Percentiles rank a stretch among this genome's conserved stretches.
phyloP scores from a whole-genome alignment of 2,113 vertebrate genomes.

The Marmota flaviventris region DNA sequence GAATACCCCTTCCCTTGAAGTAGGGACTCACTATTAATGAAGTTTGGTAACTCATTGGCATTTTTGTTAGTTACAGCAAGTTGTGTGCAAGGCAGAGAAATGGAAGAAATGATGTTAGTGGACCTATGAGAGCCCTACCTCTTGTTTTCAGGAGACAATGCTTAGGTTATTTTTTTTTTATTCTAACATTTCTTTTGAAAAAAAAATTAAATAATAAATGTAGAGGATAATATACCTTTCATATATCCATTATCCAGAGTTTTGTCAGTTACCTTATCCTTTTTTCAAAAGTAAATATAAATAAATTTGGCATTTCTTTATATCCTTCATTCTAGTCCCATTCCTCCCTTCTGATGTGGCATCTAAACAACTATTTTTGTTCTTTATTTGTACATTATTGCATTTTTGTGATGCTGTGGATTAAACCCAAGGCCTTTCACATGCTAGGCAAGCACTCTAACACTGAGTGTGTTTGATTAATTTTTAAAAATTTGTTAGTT shows the following conservation, averaged over 20 bases:
- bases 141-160: neutral
- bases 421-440: neutral
- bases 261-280: slow-evolving; percentile 16
- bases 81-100: slow-evolving; percentile 46
- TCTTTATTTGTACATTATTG: slow-evolving; percentile 45
- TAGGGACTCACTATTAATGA: slow-evolving; percentile 24
- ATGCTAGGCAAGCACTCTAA: neutral
- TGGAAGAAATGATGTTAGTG: neutral
- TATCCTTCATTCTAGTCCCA: neutral
- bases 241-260: neutral
- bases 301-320: slow-evolving; percentile 41
- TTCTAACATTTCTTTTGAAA: neutral
- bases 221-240: neutral
- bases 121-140: neutral
- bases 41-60: neutral
- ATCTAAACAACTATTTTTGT: slow-evolving; percentile 39
- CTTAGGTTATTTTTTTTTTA: neutral
- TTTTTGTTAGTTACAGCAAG: neutral
- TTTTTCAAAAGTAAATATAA: slow-evolving; percentile 23
- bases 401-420: neutral
- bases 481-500: neutral
- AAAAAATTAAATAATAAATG: neutral
- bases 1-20: slow-evolving; percentile 49
- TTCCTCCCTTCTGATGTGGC: too few relatives aligned
- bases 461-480: neutral